phyloP scores from a whole-genome alignment of 2,797 vertebrate species.

The Prionace glauca region DNA sequence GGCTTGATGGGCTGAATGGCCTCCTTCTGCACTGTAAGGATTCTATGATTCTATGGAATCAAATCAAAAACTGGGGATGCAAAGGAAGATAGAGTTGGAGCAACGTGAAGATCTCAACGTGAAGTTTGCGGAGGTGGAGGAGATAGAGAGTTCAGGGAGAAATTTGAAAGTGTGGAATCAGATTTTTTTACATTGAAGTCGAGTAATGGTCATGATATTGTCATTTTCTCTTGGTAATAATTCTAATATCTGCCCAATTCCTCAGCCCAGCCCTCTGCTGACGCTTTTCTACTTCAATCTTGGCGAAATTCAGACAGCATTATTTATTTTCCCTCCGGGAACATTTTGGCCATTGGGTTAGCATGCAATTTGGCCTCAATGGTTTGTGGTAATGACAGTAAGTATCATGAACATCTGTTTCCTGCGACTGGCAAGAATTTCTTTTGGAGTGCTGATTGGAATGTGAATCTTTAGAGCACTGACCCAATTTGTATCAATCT shows the following conservation, averaged over 20 bases:
- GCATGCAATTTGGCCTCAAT: neutral
- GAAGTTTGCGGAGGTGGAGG: too few species aligned
- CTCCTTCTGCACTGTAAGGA: too few species aligned
- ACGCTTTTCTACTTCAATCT: neutral
- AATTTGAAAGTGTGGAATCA: neutral
- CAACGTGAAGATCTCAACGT: too few species aligned
- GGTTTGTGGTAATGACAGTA: neutral
- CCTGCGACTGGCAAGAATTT: neutral
- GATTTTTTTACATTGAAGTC: neutral
- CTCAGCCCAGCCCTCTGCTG: neutral
- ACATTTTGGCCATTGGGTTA: too few species aligned
- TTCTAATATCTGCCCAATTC: neutral
- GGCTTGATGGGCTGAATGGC: too few species aligned
- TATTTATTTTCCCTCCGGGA: neutral
- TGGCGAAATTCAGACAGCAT: neutral
- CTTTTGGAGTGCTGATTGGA: neutral
- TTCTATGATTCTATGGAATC: too few species aligned
- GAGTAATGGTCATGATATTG: neutral
- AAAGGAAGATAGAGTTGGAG: neutral
- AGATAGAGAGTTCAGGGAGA: too few species aligned
- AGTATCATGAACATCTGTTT: neutral
- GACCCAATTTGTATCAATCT: neutral
- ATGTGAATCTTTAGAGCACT: neutral
- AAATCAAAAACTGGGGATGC: neutral
- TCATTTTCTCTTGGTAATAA: neutral